Evolutionary conservation across 64 coral and sea anemone genomes (phyloP), one percentile per base, ranked within the genome.

Genomic region (Pocillopora verrucosa): DNA sequence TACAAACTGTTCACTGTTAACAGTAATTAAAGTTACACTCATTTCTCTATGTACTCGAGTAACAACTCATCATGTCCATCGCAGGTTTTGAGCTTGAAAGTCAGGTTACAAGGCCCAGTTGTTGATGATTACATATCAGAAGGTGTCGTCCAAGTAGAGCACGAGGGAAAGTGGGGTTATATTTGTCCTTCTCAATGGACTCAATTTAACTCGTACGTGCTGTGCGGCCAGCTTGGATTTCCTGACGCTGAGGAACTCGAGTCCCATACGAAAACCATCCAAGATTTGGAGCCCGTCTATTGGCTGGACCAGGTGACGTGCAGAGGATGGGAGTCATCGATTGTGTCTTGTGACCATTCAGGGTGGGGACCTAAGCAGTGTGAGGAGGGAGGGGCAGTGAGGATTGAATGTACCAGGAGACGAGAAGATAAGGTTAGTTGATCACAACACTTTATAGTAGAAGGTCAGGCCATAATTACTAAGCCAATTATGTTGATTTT

Each of bases 221-320:
- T 91, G 15, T 94, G 93, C 78, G 93, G 93, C 37, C 81, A 90
- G 75, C 93, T 94, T 74, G 93, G 93, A 45, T 94, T 91, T 24
- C 88, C 88, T 36, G 58, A 91, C 60, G 68, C 82, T 9, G 83
- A 87, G 65, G 17, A 77, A 58, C 45, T 16, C 34, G 56, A 61
- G 76, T 76, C 60, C 59, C 65, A 72, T 13, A 19, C 65, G 65
- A 13, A 61, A 51, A 72, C n/a, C 0, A 16, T 87, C 11, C 81
- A 91, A 45, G 83, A 89, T 1, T n/a, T 25, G 16, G 64, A 87
- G 56, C 88, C 80, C 57, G 65, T 78, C 5, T 94, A 86, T 87
- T 73, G 89, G 81, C 73, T 94, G 38, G 84, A 83, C 58, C 88
- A 84, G 56, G 88, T 94, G 60, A 91, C 76, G 36, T 94, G 93